Percentiles rank a stretch among this genome's conserved stretches.
These are phyloP conservation scores for Artemia sinica DNA, from an alignment of 2,888 invertebrate species.

Conservation along the genomic window DNA sequence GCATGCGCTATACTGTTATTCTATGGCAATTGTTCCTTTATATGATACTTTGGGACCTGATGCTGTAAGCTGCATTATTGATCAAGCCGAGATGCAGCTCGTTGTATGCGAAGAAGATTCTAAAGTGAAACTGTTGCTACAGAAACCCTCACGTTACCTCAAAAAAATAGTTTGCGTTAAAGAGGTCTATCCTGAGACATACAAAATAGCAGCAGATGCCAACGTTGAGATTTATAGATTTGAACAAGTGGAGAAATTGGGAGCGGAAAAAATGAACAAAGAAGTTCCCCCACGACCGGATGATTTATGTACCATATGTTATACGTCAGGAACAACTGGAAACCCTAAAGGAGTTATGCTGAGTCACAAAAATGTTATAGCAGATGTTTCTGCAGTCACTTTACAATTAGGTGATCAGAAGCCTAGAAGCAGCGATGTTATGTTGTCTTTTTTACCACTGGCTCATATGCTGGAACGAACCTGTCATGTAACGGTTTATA, in stretches of 20 bases:
- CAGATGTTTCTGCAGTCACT: conserved; percentile 67
- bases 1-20: conserved; percentile 80
- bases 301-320: conserved; percentile 84
- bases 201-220: conserved; percentile 59
- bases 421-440: conserved; percentile 55
- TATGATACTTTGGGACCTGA: conserved; percentile 93
- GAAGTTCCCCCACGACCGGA: conserved; percentile 65
- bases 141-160: conserved; percentile 61
- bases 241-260: conserved; percentile 64
- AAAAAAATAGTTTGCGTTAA: conserved; percentile 64
- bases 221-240: conserved; percentile 64
- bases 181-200: conserved; percentile 56
- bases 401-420: conserved; percentile 73
- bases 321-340: conserved; percentile 91
- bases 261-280: conserved; percentile 52
- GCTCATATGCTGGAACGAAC: conserved; percentile 95
- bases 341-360: conserved; percentile 95
- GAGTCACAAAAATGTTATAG: conserved; percentile 83
- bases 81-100: conserved; percentile 76
- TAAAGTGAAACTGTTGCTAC: conserved; percentile 67
- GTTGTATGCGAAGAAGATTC: conserved; percentile 78
- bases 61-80: conserved; percentile 88
- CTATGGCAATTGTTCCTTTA: conserved; percentile 82
- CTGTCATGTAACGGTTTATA: conserved; percentile 42
- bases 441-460: conserved; percentile 87